Conservation (phyloP, 2,797 vertebrate genomes). For the Cottoperca gobio region DNA sequence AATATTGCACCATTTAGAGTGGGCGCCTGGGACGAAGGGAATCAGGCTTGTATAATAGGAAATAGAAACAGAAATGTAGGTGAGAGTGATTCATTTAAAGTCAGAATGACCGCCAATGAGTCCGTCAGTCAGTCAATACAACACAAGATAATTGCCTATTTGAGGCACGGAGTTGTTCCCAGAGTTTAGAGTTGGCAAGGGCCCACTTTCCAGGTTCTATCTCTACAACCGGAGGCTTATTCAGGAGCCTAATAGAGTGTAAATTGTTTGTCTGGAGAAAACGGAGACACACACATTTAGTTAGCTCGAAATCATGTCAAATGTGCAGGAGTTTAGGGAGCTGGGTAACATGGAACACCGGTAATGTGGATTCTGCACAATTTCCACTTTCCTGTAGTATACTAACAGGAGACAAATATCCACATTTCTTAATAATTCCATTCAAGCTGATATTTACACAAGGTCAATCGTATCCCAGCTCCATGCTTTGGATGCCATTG, state of each 20-base stretch:
- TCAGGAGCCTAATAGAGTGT: conserved; percentile 44
- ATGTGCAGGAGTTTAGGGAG: conserved; percentile 16
- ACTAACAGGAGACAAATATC: conserved; percentile 21
- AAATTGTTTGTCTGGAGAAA: conserved; percentile 60
- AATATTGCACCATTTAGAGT: conserved; percentile 42
- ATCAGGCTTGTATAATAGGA: not conserved
- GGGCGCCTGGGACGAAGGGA: conserved; percentile 27
- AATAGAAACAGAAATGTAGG: conserved; percentile 3
- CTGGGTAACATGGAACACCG: conserved; percentile 6
- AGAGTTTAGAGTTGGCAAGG: conserved; percentile 30
- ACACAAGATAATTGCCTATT: conserved; percentile 56
- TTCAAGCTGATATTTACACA: conserved; percentile 70
- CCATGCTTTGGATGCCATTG: conserved; percentile 53
- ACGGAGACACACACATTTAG: conserved; percentile 48
- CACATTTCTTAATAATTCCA: conserved; percentile 48
- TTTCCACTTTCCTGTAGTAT: conserved; percentile 4
- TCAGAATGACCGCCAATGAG: conserved; percentile 31
- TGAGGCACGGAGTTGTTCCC: conserved; percentile 22
- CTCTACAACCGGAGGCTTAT: conserved; percentile 25
- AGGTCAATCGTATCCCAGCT: conserved; percentile 40
- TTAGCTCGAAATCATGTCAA: conserved; percentile 48
- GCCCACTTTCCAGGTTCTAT: conserved; percentile 43
- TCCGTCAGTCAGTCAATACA: conserved; percentile 55
- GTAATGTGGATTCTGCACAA: conserved; percentile 22
- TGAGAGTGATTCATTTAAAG: conserved; percentile 33